Evolutionary conservation across 2,113 vertebrate genomes (phyloP).

Genomic region (Candoia aspera): DNA sequence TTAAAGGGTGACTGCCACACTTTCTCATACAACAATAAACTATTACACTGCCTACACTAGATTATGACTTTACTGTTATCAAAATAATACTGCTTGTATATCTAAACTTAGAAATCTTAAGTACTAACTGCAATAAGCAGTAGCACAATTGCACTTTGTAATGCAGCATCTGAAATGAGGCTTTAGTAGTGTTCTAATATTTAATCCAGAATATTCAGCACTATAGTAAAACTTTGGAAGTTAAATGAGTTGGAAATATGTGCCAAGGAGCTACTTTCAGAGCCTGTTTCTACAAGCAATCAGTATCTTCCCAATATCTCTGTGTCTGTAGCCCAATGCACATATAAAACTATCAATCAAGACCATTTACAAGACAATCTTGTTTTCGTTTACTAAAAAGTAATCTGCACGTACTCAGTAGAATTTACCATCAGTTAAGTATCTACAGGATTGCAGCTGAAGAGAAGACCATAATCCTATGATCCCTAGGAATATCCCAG

Average conservation of each 20-base stretch:
- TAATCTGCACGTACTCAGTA: neutral
- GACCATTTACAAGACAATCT: neutral
- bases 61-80: neutral
- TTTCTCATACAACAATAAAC: neutral
- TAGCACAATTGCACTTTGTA: slow-evolving; percentile 23
- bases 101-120: slow-evolving; percentile 57
- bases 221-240: slow-evolving; percentile 28
- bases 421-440: neutral
- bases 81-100: neutral
- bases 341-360: neutral
- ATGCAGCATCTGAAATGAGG: neutral
- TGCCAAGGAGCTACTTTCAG: neutral
- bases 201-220: slow-evolving; percentile 45
- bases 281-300: slow-evolving; percentile 1
- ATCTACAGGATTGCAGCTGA: neutral
- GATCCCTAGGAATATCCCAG: neutral
- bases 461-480: neutral
- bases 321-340: neutral
- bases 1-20: neutral
- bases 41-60: neutral
- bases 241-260: slow-evolving; percentile 26
- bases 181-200: slow-evolving; percentile 35
- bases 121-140: slow-evolving; percentile 75
- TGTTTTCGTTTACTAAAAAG: neutral
- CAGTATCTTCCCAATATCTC: neutral